A percentile compares a stretch with the other conserved stretches of the same genome.
Evolutionary conservation across 2,797 vertebrate species (phyloP).

Genomic region (Sebastolobus alascanus): DNA sequence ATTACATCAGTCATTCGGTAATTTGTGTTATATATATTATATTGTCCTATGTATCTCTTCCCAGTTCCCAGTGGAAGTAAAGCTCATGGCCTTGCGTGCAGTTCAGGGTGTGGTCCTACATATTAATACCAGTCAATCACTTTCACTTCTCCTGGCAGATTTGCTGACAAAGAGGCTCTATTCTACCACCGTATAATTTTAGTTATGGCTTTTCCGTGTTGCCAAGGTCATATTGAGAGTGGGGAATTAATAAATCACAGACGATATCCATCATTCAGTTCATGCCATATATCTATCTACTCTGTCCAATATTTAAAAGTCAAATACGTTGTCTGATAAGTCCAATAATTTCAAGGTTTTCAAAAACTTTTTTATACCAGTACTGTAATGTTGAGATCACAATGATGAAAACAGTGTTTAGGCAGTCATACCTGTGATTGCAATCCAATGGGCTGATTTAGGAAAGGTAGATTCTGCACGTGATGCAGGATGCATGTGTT

Average conservation of each 20-base stretch:
- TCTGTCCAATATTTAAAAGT: neutral
- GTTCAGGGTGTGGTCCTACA: constrained; percentile 37
- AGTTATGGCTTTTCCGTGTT: neutral
- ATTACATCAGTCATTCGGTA: constrained; percentile 18
- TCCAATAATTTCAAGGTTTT: neutral
- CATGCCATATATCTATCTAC: neutral
- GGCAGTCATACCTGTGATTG: neutral
- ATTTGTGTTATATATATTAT: constrained; percentile 5
- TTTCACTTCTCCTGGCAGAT: constrained; percentile 33
- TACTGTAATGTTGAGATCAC: neutral
- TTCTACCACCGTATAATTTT: constrained; percentile 21
- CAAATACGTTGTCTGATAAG: neutral
- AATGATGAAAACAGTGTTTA: neutral
- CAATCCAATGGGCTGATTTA: neutral
- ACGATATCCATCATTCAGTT: neutral
- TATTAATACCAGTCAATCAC: constrained; percentile 64
- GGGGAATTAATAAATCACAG: constrained; percentile 10
- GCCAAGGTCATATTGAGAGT: constrained; percentile 44
- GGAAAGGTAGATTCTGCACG: constrained; percentile 1
- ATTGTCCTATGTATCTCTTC: neutral
- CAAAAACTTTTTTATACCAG: neutral
- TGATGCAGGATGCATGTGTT: constrained; percentile 28
- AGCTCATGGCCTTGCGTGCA: constrained; percentile 26
- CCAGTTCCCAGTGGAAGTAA: neutral
- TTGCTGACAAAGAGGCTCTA: constrained; percentile 54